Evolutionary conservation across 2,888 invertebrate species (phyloP).

Genomic region (Pelosia muscerda): DNA sequence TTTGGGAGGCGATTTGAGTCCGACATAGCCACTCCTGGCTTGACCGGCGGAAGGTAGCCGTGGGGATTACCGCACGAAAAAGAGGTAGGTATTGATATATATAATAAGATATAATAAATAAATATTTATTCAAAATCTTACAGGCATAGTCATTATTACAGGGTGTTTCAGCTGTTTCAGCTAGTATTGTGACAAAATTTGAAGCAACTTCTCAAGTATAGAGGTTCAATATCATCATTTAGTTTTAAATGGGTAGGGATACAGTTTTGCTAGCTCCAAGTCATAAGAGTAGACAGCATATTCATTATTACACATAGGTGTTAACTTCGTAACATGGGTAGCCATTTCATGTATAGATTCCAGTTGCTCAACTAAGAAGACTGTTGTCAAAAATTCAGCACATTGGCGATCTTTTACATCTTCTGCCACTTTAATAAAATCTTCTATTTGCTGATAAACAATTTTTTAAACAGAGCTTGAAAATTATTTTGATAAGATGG

Average conservation of each 20-base stretch:
- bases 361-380: slow-evolving; percentile 61
- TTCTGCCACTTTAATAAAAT: slow-evolving; percentile 55
- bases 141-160: neutral
- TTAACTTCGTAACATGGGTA: slow-evolving; percentile 54
- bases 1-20: too few species aligned
- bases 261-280: slow-evolving; percentile 49
- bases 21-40: too few species aligned
- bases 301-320: slow-evolving; percentile 47
- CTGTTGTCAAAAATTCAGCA: slow-evolving; percentile 61
- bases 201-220: neutral
- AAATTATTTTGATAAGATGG: neutral
- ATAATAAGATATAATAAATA: too few species aligned
- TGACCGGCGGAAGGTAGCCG: too few species aligned
- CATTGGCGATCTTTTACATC: slow-evolving; percentile 60
- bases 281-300: slow-evolving; percentile 60
- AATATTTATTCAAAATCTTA: neutral
- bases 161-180: neutral
- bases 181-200: neutral
- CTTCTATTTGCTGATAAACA: slow-evolving; percentile 55
- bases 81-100: too few species aligned
- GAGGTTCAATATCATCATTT: slow-evolving; percentile 3
- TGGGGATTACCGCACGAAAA: too few species aligned
- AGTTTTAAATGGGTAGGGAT: slow-evolving; percentile 27
- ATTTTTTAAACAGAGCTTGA: neutral
- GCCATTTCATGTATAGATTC: slow-evolving; percentile 59